Conservation (phyloP, 2,888 invertebrate species). For the Cordilura impudica region DNA sequence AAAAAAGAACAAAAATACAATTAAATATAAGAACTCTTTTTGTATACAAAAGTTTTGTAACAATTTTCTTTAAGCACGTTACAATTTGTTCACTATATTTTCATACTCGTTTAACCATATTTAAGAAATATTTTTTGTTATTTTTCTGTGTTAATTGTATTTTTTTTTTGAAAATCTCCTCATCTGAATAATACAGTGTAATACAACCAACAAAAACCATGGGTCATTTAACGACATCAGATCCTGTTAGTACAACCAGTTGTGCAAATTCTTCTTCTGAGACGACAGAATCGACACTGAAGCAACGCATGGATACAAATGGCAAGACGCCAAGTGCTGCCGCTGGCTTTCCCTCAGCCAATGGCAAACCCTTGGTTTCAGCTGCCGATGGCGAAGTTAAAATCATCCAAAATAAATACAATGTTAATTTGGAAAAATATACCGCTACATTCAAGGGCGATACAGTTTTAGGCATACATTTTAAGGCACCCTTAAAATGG, state of each 20-base stretch:
- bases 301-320: conserved; percentile 53
- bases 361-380: conserved; percentile 53
- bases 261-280: conserved; percentile 3
- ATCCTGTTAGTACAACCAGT: conserved; percentile 71
- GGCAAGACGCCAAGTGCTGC: conserved; percentile 50
- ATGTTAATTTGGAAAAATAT: conserved; percentile 72
- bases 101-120: background rate
- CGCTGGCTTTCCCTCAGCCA: conserved; percentile 49
- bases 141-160: conserved; percentile 30
- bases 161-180: conserved; percentile 1
- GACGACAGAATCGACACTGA: conserved; percentile 29
- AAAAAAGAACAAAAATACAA: background rate
- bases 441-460: conserved; percentile 72
- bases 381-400: conserved; percentile 55
- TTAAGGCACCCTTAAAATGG: conserved; percentile 83
- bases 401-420: conserved; percentile 66
- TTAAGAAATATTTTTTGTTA: background rate
- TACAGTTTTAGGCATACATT: conserved; percentile 77
- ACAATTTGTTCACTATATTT: conserved; percentile 2
- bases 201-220: conserved; percentile 64
- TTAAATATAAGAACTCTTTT: background rate
- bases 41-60: background rate
- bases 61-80: background rate
- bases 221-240: conserved; percentile 75
- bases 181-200: conserved; percentile 17